Base-by-base conservation (phyloP, 1,140 invertebrate species). In the Pollicipes pollicipes region DNA sequence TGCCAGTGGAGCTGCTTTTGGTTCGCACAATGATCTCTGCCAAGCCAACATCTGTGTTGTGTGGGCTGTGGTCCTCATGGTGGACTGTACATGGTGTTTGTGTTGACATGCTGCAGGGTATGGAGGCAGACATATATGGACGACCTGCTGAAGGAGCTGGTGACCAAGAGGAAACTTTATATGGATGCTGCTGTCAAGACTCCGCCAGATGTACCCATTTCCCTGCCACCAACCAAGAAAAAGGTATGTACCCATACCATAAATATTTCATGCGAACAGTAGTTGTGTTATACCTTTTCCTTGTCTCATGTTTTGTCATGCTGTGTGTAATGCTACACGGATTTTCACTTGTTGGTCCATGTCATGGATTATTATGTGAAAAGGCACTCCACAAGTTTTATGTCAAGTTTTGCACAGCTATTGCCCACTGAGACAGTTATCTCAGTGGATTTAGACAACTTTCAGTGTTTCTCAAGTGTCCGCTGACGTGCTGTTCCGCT, bases 401-500 rank as follows among this genome's bases (percentile, higher is more conserved):
- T 35, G 32, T 35, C 32, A 35, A 6, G 16, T 35, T 4, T 35
- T 16, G 4, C 4, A 35, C 32, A 35, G 4, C 16, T 35, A 6
- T 16, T 35, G 32, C 4, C 16, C n/a, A n/a, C 4, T 35, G 32
- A 35, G 4, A 35, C 4, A 35, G 32, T 35, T 16, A 35, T 35
- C 16, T 6, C 4, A 35, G 4, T 35, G 16, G 4, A 35, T 35
- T 6, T 35, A 35, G 4, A 35, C 32, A 35, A 4, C 4, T 16
- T 35, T 16, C 32, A 35, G 16, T 35, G 32, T 16, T 6, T 6
- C 32, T 16, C 16, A 35, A 35, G 32, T 16, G 16, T 58, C 17
- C 24, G 6, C 13, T 21, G 2, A 21, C 58, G 70, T 76, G 30
- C 75, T 76, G 69, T 76, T 28, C 66, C 78, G 78, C 28, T 78